A percentile compares a stretch with the other conserved stretches of the same genome.
Conservation (phyloP, 2,797 vertebrate species). For the Amblyopsis hoosieri region DNA sequence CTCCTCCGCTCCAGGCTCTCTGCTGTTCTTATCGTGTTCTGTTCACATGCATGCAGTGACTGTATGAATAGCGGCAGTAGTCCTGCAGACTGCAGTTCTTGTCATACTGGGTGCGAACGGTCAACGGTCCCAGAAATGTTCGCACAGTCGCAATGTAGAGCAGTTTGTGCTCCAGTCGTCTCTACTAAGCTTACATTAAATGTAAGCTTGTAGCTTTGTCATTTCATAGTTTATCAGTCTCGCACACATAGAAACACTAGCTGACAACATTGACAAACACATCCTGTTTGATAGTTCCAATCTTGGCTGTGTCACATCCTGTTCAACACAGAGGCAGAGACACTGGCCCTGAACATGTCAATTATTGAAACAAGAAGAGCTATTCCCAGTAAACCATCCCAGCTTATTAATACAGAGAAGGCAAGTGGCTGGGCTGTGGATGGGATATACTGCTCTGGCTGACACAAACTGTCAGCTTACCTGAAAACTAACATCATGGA, state of each 20-base stretch:
- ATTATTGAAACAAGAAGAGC: conserved; percentile 38
- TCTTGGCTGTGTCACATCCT: conserved; percentile 51
- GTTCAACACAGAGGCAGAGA: conserved; percentile 30
- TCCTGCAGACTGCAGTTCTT: conserved; percentile 34
- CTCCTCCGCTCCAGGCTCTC: conserved; percentile 45
- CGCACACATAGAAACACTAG: conserved; percentile 25
- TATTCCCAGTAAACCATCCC: conserved; percentile 30
- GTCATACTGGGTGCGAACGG: conserved; percentile 32
- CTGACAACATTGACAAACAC: conserved; percentile 34
- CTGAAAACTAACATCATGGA: conserved; percentile 59
- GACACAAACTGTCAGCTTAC: conserved; percentile 17
- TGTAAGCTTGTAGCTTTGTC: not conserved
- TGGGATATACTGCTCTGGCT: conserved; percentile 25
- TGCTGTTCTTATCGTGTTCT: conserved; percentile 42
- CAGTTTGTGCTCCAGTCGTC: no score
- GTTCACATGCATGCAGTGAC: conserved; percentile 40
- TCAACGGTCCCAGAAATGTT: conserved; percentile 35
- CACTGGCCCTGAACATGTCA: conserved; percentile 52
- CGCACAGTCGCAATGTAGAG: conserved; percentile 12
- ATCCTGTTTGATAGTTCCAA: conserved; percentile 68
- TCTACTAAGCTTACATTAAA: not conserved
- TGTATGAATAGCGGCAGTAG: conserved; percentile 21
- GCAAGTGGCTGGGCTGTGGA: conserved; percentile 33
- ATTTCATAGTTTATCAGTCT: conserved; percentile 57
- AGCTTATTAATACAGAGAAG: conserved; percentile 39